Evolutionary conservation across 2,888 invertebrate species (phyloP).

Genomic region (Ctenicera cuprea): DNA sequence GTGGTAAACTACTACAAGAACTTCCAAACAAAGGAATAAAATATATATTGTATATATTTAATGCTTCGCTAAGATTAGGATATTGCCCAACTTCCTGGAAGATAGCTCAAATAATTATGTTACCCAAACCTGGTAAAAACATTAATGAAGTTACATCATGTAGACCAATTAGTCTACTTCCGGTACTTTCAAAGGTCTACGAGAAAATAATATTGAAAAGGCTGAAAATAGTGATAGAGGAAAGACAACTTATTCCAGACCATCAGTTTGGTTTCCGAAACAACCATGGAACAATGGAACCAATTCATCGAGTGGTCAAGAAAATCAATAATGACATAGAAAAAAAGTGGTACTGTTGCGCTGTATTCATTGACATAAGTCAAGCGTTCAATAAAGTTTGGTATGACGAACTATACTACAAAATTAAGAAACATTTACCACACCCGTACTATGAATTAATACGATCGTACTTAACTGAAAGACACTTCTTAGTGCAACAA

Average conservation of each 20-base stretch:
- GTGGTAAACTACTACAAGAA: too few species aligned
- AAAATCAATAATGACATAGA: too few species aligned
- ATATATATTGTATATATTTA: too few species aligned
- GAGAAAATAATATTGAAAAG: constrained; percentile 17
- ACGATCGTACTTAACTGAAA: constrained; percentile 4
- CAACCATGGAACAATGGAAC: constrained; percentile 20
- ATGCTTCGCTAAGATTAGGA: too few species aligned
- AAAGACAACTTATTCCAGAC: too few species aligned
- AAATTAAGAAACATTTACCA: constrained; percentile 8
- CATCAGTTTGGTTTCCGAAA: constrained; percentile 14
- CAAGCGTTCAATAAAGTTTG: constrained; percentile 22
- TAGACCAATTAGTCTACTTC: too few species aligned
- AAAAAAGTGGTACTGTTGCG: constrained; percentile 6
- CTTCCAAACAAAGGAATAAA: too few species aligned
- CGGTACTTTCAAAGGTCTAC: constrained; percentile 18
- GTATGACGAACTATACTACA: neutral
- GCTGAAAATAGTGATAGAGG: constrained; percentile 15
- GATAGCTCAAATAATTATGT: too few species aligned
- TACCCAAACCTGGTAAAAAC: too few species aligned
- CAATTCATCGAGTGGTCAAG: constrained; percentile 23
- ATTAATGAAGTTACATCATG: too few species aligned
- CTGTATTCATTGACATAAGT: constrained; percentile 25
- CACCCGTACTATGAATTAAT: constrained; percentile 8
- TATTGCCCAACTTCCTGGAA: constrained; percentile 24
- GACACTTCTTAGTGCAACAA: constrained; percentile 13